Evolutionary conservation across 2,113 vertebrate genomes (phyloP).

Genomic region (Sakesphorus luctuosus): DNA sequence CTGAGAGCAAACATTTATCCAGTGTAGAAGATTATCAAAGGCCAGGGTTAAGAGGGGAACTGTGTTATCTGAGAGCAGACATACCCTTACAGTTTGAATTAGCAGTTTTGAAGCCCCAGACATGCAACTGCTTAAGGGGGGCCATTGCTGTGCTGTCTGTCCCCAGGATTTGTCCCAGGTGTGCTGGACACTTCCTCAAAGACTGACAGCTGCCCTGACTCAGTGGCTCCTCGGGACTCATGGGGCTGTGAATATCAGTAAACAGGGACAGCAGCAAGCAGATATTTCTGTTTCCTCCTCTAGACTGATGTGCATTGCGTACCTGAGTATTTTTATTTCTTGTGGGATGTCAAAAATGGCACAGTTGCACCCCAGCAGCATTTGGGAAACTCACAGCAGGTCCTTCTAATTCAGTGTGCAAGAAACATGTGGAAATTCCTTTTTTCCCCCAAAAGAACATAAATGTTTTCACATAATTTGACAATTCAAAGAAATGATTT

Average conservation of each 20-base stretch:
- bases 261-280: neutral
- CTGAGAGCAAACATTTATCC: neutral
- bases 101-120: neutral
- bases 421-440: neutral
- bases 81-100: neutral
- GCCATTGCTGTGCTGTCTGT: rapidly evolving
- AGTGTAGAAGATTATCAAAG: neutral
- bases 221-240: rapidly evolving
- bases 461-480: neutral
- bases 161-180: neutral
- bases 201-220: neutral
- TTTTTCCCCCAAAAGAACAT: neutral
- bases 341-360: neutral
- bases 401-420: neutral
- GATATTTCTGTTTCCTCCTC: neutral
- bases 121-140: neutral
- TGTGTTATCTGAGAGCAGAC: neutral
- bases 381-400: neutral
- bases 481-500: neutral
- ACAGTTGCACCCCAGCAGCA: neutral
- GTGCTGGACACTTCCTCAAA: neutral
- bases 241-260: neutral
- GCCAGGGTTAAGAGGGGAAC: neutral
- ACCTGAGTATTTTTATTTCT: neutral
- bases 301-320: rapidly evolving